Base-by-base conservation (phyloP, 1,140 invertebrate species). In the Acromyrmex echinatior region DNA sequence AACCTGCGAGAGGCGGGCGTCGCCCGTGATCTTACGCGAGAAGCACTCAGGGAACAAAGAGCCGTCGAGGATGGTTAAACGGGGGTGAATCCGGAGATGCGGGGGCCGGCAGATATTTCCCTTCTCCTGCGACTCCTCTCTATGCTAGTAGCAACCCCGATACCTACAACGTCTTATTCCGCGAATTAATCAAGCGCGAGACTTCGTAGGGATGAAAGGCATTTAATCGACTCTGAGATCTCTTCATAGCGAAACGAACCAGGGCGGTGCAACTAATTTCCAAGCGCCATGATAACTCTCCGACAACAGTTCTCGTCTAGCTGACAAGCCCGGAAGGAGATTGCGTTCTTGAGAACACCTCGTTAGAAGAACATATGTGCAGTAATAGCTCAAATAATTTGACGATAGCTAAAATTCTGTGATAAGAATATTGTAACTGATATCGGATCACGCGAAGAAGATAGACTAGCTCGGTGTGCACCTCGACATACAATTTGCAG, bases 21-120 rank as follows among this genome's bases (percentile, higher is more conserved):
- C 70, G 80, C 3, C 31, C 74, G 60, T 89, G 66, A 89, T 89
- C 79, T 87, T 70, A 71, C 58, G 39, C 53, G 77, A 66, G 79
- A 45, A 45, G 49, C 21, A 53, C 66, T 21, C n/a, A 25, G 74
- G 66, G 76, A 89, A 89, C 88, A 88, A 89, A 89, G 88, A 39
- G 56, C 39, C 56, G 81, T 76, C 60, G 56, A 16, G 56, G 45
- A 74, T 31, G 78, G 68, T 28, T 73, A 74, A 74, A 60, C 28
- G 39, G 53, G 68, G 58, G 14, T 76, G 80, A 84, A 84, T 84
- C 25, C 56, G 53, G 10, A 60, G 35, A 31, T 31, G 31, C 58
- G 45, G 28, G 45, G 51, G 4, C 35, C 35, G n/a, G 45, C 77
- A 53, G 62, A 16, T 16, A 16, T 21, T 9, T 16, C 53, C n/a